Conservation (phyloP, 2,888 invertebrate genomes). For the Tenthredo scrophulariae region DNA sequence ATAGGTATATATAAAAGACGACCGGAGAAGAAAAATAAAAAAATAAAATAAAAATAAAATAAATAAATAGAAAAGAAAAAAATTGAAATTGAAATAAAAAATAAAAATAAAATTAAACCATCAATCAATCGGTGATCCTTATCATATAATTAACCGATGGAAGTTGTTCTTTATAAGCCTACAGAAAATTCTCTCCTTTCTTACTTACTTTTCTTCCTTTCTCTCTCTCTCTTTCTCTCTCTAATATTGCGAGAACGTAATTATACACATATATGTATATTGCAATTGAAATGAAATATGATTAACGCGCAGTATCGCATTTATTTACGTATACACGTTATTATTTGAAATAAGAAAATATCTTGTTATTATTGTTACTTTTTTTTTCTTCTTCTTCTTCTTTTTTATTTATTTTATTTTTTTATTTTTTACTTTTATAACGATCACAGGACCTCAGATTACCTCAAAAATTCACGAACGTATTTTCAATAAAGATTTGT, state of each 20-base stretch:
- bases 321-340: constrained; percentile 19
- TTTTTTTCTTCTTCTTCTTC: constrained; percentile 71
- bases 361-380: constrained; percentile 58
- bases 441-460: constrained; percentile 79
- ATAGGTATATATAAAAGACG: constrained; percentile 14
- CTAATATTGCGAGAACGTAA: constrained; percentile 77
- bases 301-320: constrained; percentile 34
- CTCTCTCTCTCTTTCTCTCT: neutral
- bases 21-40: neutral
- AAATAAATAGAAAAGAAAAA: neutral
- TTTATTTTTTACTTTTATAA: constrained; percentile 74
- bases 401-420: too few species aligned
- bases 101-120: neutral
- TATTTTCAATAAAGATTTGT: constrained; percentile 23
- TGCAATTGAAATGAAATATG: constrained; percentile 73
- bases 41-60: neutral
- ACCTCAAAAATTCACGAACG: constrained; percentile 74
- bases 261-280: constrained; percentile 66
- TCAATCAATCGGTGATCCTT: neutral
- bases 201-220: neutral
- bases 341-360: constrained; percentile 71
- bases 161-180: constrained; percentile 43
- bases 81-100: neutral
- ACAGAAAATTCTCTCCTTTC: constrained; percentile 25
- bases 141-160: constrained; percentile 37